Base-by-base conservation (phyloP, 2,888 invertebrate genomes). In the Abscondita cerata region DNA sequence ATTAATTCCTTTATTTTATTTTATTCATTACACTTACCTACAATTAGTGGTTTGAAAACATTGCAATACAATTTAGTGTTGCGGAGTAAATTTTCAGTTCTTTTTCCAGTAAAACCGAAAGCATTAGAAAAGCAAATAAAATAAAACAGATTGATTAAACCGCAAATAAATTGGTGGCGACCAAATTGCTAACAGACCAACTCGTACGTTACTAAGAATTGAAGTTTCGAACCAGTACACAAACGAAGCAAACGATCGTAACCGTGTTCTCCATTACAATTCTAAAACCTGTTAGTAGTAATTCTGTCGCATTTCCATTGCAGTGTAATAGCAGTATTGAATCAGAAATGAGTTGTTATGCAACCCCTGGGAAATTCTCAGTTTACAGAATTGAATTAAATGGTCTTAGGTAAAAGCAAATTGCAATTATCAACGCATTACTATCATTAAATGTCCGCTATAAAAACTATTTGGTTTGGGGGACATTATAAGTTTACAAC, bases 191-290 rank as follows among this genome's bases (percentile, higher is more conserved):
- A 70, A 70, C 70, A 68, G 69, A 69, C 59, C 40, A 51, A 57
- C 60, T 57, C 62, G 55, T 44, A 52, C 55, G 64, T 61, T 59
- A 63, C 62, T 68, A 66, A 66, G 67, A 69, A 68, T 68, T 65
- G 65, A 60, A 64, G 67, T 70, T 70, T 62, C 70, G 59, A 69
- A 69, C 69, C 70, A 70, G 62, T 59, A 67, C 67, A 64, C 67
- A 68, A 60, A 54, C 60, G 59, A 52, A 56, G 57, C 59, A 53
- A 52, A 59, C 58, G 65, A 66, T 64, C 59, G 9, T 52, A 53
- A 51, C 65, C 61, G 62, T 64, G 64, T 67, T 64, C 61, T 59
- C 58, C 52, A 56, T 51, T 56, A 60, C 61, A 64, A 55, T 60
- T 57, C 51, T 51, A 65, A 68, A 65, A 59, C 56, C 62, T 58